These are phyloP conservation scores for Todiramphus chloris DNA, from an alignment of 2,113 vertebrate genomes.

Conservation along the genomic window DNA sequence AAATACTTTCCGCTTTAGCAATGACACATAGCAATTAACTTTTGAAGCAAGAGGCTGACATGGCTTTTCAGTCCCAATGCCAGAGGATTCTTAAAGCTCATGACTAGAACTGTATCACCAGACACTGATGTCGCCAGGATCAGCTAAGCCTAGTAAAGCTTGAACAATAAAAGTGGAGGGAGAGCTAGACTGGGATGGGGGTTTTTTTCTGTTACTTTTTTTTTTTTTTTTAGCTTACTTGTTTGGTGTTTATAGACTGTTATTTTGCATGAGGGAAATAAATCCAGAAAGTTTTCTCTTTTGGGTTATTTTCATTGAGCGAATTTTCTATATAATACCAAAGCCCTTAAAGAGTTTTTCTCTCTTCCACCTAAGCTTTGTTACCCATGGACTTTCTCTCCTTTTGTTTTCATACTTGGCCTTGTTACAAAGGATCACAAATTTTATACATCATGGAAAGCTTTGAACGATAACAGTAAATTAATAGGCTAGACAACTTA, in stretches of 20 bases:
- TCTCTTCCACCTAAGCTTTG: background rate
- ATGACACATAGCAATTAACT: background rate
- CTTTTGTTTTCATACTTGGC: slow-evolving; percentile 34
- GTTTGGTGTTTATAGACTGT: background rate
- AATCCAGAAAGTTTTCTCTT: background rate
- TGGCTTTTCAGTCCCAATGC: background rate
- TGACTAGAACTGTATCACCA: background rate
- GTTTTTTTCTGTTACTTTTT: background rate
- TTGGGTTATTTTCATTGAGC: slow-evolving; percentile 1
- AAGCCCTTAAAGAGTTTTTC: background rate
- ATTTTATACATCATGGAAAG: slow-evolving; percentile 20
- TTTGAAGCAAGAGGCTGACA: background rate
- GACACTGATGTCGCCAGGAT: background rate
- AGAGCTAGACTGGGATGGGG: background rate
- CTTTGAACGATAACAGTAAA: slow-evolving; percentile 26
- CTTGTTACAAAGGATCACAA: slow-evolving; percentile 5
- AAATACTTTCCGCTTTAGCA: background rate
- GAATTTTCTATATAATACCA: background rate
- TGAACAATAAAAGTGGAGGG: background rate
- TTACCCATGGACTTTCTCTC: slow-evolving; percentile 3
- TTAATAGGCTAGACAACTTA: background rate
- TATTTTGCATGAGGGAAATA: background rate
- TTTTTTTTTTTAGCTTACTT: background rate
- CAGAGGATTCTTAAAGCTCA: background rate
- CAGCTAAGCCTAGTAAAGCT: background rate